A percentile compares a stretch with the other conserved stretches of the same genome.
Conservation (phyloP, 2,888 invertebrate genomes). For the Cenopis cana region DNA sequence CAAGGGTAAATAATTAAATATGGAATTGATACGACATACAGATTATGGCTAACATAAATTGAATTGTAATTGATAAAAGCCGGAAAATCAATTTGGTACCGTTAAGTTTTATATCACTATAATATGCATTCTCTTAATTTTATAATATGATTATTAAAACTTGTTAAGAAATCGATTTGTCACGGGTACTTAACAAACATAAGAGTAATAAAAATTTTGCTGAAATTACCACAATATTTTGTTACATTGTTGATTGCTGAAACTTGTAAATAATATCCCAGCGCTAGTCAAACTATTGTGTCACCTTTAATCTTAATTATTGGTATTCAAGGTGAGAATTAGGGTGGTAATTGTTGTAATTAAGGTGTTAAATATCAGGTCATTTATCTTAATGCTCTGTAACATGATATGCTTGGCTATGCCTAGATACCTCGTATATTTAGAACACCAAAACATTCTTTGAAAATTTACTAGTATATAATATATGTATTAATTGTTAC, state of each 20-base stretch:
- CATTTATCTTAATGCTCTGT: no score
- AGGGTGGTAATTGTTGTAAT: no score
- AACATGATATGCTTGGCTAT: no score
- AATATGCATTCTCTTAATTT: background rate
- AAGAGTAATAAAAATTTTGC: background rate
- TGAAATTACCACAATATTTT: background rate
- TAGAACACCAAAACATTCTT: no score
- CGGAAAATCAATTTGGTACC: background rate
- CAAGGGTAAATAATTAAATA: background rate
- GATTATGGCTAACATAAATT: background rate
- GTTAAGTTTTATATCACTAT: background rate
- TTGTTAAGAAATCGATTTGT: background rate
- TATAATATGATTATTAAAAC: background rate
- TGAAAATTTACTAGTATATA: no score
- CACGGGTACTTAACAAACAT: background rate
- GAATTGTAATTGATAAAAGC: slow-evolving; percentile 4
- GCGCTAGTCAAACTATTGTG: background rate
- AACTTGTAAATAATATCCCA: background rate
- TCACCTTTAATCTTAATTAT: no score
- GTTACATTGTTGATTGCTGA: no score
- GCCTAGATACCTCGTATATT: no score
- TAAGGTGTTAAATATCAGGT: no score
- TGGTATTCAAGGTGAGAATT: no score
- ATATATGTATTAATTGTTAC: no score
- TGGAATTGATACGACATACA: background rate